Evolutionary conservation across 2,113 vertebrate species (phyloP).

Genomic region (Chionis minor): DNA sequence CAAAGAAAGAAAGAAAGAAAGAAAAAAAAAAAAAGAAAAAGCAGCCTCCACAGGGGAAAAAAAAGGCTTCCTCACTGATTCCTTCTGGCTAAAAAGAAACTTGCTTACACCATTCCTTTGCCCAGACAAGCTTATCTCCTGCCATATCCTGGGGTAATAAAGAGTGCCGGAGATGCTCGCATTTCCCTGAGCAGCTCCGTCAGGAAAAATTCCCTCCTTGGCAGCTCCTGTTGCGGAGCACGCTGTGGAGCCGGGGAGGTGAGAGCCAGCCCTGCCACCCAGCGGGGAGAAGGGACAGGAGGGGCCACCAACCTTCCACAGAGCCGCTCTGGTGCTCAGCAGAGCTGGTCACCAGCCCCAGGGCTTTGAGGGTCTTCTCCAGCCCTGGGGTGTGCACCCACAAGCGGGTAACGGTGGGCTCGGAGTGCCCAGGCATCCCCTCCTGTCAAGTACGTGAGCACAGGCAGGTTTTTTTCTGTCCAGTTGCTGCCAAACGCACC

Average conservation of each 20-base stretch:
- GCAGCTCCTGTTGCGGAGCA: not conserved
- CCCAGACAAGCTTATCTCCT: not conserved
- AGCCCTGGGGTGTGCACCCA: not conserved
- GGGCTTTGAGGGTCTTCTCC: not conserved
- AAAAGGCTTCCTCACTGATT: not conserved
- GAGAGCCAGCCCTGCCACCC: slow-evolving; percentile 31
- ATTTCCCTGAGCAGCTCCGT: not conserved
- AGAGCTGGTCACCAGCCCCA: accelerated
- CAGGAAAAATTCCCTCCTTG: not conserved
- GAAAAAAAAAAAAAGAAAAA: not conserved
- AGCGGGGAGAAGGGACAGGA: not conserved
- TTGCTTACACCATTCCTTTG: not conserved
- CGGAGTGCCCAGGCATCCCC: not conserved
- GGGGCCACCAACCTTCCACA: not conserved
- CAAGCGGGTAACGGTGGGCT: accelerated
- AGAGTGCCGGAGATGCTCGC: not conserved
- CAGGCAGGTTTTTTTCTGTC: not conserved
- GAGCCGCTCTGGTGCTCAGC: not conserved
- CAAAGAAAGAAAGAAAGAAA: not conserved
- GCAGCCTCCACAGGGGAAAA: not conserved
- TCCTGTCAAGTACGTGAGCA: accelerated
- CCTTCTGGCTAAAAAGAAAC: not conserved
- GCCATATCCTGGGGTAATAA: not conserved
- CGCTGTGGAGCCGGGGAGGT: not conserved
- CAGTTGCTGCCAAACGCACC: not conserved